Evolutionary conservation across 2,113 vertebrate species (phyloP).

Genomic region (Perognathus longimembris): DNA sequence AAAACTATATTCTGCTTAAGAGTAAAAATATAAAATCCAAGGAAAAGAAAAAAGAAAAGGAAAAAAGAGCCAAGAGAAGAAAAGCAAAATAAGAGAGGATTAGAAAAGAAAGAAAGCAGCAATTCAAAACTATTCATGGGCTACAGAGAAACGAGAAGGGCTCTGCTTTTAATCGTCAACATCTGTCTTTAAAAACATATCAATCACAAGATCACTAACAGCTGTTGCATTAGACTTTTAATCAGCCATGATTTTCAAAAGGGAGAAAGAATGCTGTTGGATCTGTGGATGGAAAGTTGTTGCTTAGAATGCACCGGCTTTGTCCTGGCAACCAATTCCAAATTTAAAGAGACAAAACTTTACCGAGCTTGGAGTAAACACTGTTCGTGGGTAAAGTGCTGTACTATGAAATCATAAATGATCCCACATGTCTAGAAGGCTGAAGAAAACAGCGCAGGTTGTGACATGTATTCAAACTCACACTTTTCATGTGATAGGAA

Average conservation of each 20-base stretch:
- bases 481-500: slow-evolving; percentile 10
- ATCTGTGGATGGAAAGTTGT: slow-evolving; percentile 82
- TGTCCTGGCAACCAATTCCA: slow-evolving; percentile 60
- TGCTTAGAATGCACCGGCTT: slow-evolving; percentile 75
- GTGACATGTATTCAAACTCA: slow-evolving; percentile 41
- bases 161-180: slow-evolving; percentile 82
- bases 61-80: not conserved
- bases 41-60: too few relatives aligned
- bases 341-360: slow-evolving; percentile 72
- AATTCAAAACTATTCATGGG: slow-evolving; percentile 44
- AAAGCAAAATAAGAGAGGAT: not conserved
- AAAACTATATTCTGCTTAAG: not conserved
- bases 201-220: slow-evolving; percentile 86
- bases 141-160: slow-evolving; percentile 61
- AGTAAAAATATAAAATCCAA: too few relatives aligned
- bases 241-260: slow-evolving; percentile 85
- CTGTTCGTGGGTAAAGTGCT: slow-evolving; percentile 39
- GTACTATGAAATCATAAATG: slow-evolving; percentile 48
- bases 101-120: slow-evolving; percentile 16
- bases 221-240: slow-evolving; percentile 84
- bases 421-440: slow-evolving; percentile 64
- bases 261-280: slow-evolving; percentile 81
- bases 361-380: slow-evolving; percentile 69
- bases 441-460: slow-evolving; percentile 34
- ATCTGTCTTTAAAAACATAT: slow-evolving; percentile 85